Evolutionary conservation across 37 sponge, comb jelly and placozoan genomes (phyloP).

Genomic region (Ephydatia muelleri): DNA sequence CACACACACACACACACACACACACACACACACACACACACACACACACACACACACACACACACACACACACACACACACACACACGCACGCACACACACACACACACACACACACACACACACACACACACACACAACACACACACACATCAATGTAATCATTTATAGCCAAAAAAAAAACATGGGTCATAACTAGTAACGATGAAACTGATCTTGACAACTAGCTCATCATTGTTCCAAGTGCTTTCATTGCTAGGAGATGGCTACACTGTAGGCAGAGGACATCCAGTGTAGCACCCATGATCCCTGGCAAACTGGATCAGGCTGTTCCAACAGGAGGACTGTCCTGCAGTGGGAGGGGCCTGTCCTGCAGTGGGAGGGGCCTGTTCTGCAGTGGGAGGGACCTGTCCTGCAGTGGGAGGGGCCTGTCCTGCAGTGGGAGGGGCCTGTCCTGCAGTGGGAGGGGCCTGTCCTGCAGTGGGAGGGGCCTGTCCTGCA

Average conservation of each 20-base stretch:
- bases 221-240: no score
- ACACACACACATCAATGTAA: background rate
- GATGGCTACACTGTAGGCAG: background rate
- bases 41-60: background rate
- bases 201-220: no score
- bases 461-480: no score
- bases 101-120: background rate
- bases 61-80: background rate
- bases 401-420: no score
- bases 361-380: slow-evolving; percentile 8
- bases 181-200: no score
- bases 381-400: no score
- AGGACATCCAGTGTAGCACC: slow-evolving; percentile 61
- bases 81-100: background rate
- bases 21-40: slow-evolving; percentile 8
- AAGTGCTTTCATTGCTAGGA: background rate
- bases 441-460: background rate
- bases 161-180: no score
- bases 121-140: slow-evolving; percentile 5
- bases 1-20: slow-evolving; percentile 32
- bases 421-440: no score
- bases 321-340: slow-evolving; percentile 56
- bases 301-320: slow-evolving; percentile 51
- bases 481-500: no score
- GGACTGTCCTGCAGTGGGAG: slow-evolving; percentile 4